These are phyloP conservation scores for Syrphus vitripennis DNA, from an alignment of 2,888 invertebrate genomes.

Conservation along the genomic window DNA sequence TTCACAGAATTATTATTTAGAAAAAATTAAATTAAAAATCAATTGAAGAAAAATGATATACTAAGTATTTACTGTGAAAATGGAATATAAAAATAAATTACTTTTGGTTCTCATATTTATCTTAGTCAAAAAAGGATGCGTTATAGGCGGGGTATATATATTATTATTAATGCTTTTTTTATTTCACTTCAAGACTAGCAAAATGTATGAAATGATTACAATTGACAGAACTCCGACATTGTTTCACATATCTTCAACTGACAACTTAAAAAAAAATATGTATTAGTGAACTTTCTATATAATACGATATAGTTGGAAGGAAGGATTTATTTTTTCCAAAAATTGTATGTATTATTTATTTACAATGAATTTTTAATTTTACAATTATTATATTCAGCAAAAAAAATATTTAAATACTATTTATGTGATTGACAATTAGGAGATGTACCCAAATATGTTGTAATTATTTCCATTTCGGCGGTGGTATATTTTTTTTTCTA, in stretches of 20 bases:
- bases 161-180: slow-evolving; percentile 58
- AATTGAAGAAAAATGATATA: slow-evolving; percentile 38
- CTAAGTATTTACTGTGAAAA: slow-evolving; percentile 58
- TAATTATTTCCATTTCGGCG: slow-evolving; percentile 80
- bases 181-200: slow-evolving; percentile 71
- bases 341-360: background rate
- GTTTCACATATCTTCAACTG: slow-evolving; percentile 77
- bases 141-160: slow-evolving; percentile 79
- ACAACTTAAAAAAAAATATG: slow-evolving; percentile 26
- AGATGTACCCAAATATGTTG: slow-evolving; percentile 81
- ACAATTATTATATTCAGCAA: slow-evolving; percentile 12
- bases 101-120: slow-evolving; percentile 81
- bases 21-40: slow-evolving; percentile 20
- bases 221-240: slow-evolving; percentile 81
- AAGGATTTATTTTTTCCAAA: background rate
- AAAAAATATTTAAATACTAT: slow-evolving; percentile 20
- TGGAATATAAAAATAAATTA: slow-evolving; percentile 60
- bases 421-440: slow-evolving; percentile 74
- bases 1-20: slow-evolving; percentile 36
- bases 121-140: slow-evolving; percentile 81
- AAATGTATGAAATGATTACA: slow-evolving; percentile 76
- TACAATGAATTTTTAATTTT: background rate
- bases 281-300: background rate
- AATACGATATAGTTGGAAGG: too few species aligned
- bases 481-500: slow-evolving; percentile 60